These are phyloP conservation scores for Semicossyphus pulcher DNA, from an alignment of 2,113 vertebrate genomes.

Conservation along the genomic window DNA sequence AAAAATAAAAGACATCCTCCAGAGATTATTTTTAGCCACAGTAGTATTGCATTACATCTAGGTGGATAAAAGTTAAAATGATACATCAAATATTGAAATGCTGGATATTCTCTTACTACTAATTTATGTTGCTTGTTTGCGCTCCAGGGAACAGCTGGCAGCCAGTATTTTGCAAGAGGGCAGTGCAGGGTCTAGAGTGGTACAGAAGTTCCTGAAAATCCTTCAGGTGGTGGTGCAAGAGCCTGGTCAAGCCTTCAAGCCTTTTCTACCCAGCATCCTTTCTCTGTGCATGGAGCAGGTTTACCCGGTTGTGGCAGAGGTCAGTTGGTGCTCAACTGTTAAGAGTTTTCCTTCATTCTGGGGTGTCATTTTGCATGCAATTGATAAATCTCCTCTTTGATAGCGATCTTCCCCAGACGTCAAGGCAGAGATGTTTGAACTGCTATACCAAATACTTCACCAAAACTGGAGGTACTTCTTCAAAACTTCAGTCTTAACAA, in stretches of 20 bases:
- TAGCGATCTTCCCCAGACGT: slow-evolving; percentile 96
- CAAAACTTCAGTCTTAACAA: slow-evolving; percentile 93
- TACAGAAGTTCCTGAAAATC: slow-evolving; percentile 98
- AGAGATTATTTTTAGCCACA: not conserved
- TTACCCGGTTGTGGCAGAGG: slow-evolving; percentile 97
- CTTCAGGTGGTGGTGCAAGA: slow-evolving; percentile 98
- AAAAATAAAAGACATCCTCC: not conserved
- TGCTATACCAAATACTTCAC: slow-evolving; percentile 96
- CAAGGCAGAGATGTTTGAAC: slow-evolving; percentile 96
- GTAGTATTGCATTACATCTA: not conserved
- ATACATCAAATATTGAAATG: not conserved
- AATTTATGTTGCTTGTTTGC: not conserved
- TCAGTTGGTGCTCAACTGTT: slow-evolving; percentile 64
- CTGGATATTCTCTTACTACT: not conserved
- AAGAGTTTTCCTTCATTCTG: not conserved
- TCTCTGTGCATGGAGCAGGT: slow-evolving; percentile 98
- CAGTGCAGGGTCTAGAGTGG: slow-evolving; percentile 94
- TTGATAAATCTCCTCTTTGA: slow-evolving; percentile 5
- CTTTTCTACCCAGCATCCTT: slow-evolving; percentile 96
- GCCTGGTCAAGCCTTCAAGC: slow-evolving; percentile 96
- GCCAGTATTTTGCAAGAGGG: slow-evolving; percentile 97
- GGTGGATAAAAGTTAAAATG: not conserved
- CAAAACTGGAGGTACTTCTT: slow-evolving; percentile 99
- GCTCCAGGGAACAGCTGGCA: slow-evolving; percentile 92
- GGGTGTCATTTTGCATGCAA: not conserved